Percentiles rank a stretch among this genome's conserved stretches.
Conservation (phyloP, 2,888 invertebrate species). For the Linyphia triangularis region DNA sequence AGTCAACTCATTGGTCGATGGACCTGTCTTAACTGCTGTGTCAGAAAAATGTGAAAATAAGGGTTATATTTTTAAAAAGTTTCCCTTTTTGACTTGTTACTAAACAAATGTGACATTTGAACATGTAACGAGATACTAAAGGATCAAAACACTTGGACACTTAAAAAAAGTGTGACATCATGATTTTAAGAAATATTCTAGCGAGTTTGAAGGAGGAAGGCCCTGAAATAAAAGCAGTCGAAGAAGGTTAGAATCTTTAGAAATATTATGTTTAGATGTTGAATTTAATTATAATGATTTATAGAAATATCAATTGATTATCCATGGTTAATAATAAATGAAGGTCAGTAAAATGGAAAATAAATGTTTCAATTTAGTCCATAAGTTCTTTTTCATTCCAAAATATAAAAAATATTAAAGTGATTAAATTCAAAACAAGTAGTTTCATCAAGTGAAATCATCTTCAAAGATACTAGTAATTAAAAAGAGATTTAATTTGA, state of each 20-base stretch:
- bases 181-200: conserved; percentile 51
- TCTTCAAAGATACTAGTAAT: too few relatives aligned
- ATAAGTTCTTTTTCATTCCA: too few relatives aligned
- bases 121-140: neutral
- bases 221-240: conserved; percentile 73
- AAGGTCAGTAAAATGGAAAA: too few relatives aligned
- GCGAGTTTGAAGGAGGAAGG: conserved; percentile 61
- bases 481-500: too few relatives aligned
- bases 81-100: neutral
- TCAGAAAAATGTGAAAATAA: conserved; percentile 42
- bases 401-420: too few relatives aligned
- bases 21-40: conserved; percentile 37
- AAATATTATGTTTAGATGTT: neutral
- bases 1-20: conserved; percentile 67
- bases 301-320: neutral
- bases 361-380: too few relatives aligned
- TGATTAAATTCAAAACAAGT: too few relatives aligned
- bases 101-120: neutral
- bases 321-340: neutral
- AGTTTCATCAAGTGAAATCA: too few relatives aligned
- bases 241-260: conserved; percentile 68
- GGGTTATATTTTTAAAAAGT: conserved; percentile 11
- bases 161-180: conserved; percentile 13
- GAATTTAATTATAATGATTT: neutral
- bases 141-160: neutral